Conservation (phyloP, 2,888 invertebrate genomes). For the Xanthia togata region DNA sequence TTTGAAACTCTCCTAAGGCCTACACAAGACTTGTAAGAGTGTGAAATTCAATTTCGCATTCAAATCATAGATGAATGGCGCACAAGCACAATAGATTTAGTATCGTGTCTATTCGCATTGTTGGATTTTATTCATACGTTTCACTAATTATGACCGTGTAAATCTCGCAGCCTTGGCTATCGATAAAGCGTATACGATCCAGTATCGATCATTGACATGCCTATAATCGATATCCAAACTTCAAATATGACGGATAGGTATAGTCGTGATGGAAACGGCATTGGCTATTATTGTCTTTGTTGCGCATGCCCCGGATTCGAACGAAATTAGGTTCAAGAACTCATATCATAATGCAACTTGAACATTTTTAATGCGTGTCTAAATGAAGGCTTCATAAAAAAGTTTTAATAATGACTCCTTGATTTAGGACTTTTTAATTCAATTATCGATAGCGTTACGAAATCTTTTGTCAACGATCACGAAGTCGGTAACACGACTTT, state of each 20-base stretch:
- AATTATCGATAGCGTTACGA: constrained; percentile 52
- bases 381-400: constrained; percentile 59
- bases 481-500: constrained; percentile 24
- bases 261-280: constrained; percentile 84
- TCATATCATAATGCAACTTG: constrained; percentile 66
- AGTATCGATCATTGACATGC: constrained; percentile 79
- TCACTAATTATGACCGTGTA: constrained; percentile 72
- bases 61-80: constrained; percentile 60
- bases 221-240: constrained; percentile 79
- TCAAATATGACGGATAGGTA: constrained; percentile 77
- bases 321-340: constrained; percentile 85
- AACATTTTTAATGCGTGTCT: constrained; percentile 65
- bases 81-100: constrained; percentile 52
- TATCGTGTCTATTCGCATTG: constrained; percentile 56
- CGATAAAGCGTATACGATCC: constrained; percentile 72
- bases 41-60: constrained; percentile 65
- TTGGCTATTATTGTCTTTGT: constrained; percentile 84
- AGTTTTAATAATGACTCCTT: constrained; percentile 46
- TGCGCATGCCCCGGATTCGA: constrained; percentile 83
- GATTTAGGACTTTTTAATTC: constrained; percentile 55
- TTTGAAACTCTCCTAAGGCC: constrained; percentile 36
- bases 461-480: constrained; percentile 59
- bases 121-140: constrained; percentile 66
- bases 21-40: constrained; percentile 52
- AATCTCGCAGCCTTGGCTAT: constrained; percentile 73